Evolutionary conservation across 2,797 vertebrate genomes (phyloP).

Genomic region (Telmatherina bonti): DNA sequence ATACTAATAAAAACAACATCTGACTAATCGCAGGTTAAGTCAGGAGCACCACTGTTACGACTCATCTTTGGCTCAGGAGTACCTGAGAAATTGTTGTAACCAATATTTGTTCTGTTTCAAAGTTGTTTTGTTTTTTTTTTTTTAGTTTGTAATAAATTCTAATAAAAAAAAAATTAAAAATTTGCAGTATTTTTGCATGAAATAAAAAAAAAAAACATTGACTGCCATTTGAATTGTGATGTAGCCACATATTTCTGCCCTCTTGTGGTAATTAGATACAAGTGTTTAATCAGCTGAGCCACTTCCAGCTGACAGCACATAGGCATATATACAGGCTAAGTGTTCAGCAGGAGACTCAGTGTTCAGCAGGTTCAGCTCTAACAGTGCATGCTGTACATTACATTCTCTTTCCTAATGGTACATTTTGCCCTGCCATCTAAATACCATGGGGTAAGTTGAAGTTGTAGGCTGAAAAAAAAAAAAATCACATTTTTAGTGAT

Average conservation of each 20-base stretch:
- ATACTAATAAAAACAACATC: no score
- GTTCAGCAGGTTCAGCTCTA: neutral
- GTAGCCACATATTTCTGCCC: conserved; percentile 32
- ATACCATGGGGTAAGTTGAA: neutral
- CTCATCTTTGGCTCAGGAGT: no score
- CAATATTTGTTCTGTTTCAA: no score
- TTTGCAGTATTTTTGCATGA: no score
- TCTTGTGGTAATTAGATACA: conserved; percentile 50
- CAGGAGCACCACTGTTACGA: no score
- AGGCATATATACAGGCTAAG: neutral
- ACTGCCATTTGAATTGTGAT: neutral
- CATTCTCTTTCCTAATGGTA: neutral
- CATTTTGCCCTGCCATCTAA: neutral
- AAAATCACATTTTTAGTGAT: neutral
- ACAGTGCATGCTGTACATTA: neutral
- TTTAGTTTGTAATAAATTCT: no score
- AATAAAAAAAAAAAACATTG: no score
- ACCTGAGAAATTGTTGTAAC: no score
- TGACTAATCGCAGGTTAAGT: no score
- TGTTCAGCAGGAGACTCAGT: no score
- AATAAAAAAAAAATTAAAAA: no score
- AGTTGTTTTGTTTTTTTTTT: no score
- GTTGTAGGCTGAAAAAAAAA: neutral
- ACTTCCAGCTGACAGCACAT: conserved; percentile 19
- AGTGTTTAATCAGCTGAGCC: neutral